A percentile compares a stretch with the other conserved stretches of the same genome.
These are phyloP conservation scores for Porites divaricata DNA, from an alignment of 92 coral and sea anemone species.

Conservation along the genomic window DNA sequence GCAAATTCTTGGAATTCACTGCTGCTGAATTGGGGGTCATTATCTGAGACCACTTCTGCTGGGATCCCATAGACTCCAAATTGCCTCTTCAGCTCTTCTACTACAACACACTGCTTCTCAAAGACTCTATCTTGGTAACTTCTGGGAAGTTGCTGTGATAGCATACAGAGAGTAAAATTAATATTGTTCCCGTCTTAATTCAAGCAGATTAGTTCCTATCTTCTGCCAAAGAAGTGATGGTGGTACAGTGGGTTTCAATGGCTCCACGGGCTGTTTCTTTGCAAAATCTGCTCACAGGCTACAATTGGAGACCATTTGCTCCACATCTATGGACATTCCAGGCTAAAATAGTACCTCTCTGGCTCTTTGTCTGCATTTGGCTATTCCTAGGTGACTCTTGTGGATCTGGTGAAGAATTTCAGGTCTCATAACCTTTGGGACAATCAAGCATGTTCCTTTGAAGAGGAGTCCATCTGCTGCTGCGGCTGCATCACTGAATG, in stretches of 20 bases:
- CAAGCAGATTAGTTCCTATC: constrained; percentile 29
- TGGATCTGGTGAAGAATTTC: constrained; percentile 21
- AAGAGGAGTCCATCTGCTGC: constrained; percentile 23
- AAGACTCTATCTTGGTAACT: constrained; percentile 23
- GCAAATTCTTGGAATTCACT: constrained; percentile 37
- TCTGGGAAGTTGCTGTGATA: constrained; percentile 42
- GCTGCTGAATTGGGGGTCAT: constrained; percentile 41
- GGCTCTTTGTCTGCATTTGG: constrained; percentile 36
- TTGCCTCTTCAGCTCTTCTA: constrained; percentile 24
- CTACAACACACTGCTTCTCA: constrained; percentile 24
- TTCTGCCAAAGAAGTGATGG: constrained; percentile 37
- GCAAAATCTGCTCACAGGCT: constrained; percentile 14
- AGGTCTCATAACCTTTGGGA: constrained; percentile 19
- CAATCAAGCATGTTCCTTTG: neutral
- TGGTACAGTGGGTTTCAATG: constrained; percentile 12
- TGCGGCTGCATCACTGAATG: constrained; percentile 17
- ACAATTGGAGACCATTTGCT: constrained; percentile 21
- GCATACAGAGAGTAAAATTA: constrained; percentile 21
- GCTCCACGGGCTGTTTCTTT: constrained; percentile 13
- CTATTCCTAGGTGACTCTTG: constrained; percentile 29
- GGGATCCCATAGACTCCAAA: constrained; percentile 36
- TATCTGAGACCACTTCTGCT: constrained; percentile 29
- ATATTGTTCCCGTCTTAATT: constrained; percentile 14
- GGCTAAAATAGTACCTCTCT: constrained; percentile 24
- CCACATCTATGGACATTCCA: constrained; percentile 21